phyloP scores from a whole-genome alignment of 2,113 vertebrate species.

The Coregonus clupeaformis region DNA sequence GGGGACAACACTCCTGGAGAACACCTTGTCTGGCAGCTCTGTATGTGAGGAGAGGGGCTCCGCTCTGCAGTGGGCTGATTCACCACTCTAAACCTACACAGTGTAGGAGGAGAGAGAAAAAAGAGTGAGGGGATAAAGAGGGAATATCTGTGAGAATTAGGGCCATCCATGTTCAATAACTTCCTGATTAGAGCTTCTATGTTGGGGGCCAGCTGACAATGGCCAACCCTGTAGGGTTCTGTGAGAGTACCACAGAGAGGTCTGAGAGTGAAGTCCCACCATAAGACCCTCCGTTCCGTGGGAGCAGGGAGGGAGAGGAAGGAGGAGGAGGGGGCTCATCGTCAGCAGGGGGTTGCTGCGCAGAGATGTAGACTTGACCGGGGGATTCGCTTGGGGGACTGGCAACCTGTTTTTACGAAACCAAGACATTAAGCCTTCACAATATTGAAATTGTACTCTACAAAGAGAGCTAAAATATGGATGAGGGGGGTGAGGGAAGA shows the following conservation, averaged over 20 bases:
- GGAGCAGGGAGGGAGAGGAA: neutral
- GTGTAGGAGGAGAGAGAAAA: slow-evolving; percentile 24
- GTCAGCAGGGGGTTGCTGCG: no score
- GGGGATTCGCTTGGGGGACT: no score
- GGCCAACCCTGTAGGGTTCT: slow-evolving; percentile 48
- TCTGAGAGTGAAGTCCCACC: slow-evolving; percentile 42
- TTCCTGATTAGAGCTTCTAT: slow-evolving; percentile 44
- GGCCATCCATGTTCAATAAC: slow-evolving; percentile 38
- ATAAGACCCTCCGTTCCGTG: slow-evolving; percentile 8
- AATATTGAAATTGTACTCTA: neutral
- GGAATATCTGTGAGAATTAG: slow-evolving; percentile 33
- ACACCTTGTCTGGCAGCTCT: slow-evolving; percentile 3
- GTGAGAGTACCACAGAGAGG: slow-evolving; percentile 22
- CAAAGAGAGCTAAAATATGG: neutral
- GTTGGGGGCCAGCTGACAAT: slow-evolving; percentile 42
- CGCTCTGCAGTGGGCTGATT: neutral
- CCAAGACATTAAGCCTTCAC: neutral
- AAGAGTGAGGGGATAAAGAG: neutral
- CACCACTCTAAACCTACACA: slow-evolving; percentile 3
- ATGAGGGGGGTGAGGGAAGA: neutral
- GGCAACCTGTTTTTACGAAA: neutral
- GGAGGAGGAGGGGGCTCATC: neutral
- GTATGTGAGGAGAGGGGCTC: slow-evolving; percentile 9
- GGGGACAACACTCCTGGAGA: neutral
- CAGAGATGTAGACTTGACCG: no score